These are phyloP conservation scores for Antigone vipio DNA, from an alignment of 2,113 vertebrate species.

Conservation along the genomic window DNA sequence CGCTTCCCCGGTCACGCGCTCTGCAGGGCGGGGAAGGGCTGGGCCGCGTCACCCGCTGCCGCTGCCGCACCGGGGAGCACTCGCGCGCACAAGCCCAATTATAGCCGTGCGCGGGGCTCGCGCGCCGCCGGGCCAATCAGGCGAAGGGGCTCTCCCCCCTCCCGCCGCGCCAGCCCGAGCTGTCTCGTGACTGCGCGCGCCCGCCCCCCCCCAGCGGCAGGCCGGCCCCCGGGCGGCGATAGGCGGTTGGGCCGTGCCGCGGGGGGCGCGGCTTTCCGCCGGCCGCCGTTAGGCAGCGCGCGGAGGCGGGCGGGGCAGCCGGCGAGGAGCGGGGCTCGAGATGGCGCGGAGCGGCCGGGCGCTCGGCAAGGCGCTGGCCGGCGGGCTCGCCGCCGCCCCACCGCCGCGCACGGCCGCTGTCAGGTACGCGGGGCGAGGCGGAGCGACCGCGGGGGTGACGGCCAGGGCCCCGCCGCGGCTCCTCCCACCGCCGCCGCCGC, in stretches of 20 bases:
- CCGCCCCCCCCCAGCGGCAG: not conserved
- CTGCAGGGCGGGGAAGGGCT: too few relatives aligned
- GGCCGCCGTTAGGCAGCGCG: not conserved
- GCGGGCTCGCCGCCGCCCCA: not conserved
- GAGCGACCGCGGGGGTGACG: not conserved
- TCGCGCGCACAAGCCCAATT: not conserved
- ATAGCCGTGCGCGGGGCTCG: not conserved
- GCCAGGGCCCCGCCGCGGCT: not conserved
- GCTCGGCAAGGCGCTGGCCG: not conserved
- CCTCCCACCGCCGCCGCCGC: not conserved
- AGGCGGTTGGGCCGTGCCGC: not conserved
- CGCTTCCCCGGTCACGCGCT: not conserved
- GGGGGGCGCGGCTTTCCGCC: not conserved
- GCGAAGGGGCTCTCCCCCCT: too few relatives aligned
- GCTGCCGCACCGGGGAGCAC: too few relatives aligned
- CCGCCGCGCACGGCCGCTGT: not conserved
- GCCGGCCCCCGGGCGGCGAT: not conserved
- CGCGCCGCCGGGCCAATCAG: not conserved
- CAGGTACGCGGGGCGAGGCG: slow-evolving; percentile 36
- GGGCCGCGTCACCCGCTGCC: too few relatives aligned
- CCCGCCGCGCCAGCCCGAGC: too few relatives aligned
- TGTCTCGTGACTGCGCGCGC: not conserved
- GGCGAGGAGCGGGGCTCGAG: not conserved
- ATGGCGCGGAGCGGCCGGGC: slow-evolving; percentile 38
- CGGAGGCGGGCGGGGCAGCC: not conserved